Evolutionary conservation across 2,797 vertebrate genomes (phyloP).

Genomic region (Ambastaia sidthimunki): DNA sequence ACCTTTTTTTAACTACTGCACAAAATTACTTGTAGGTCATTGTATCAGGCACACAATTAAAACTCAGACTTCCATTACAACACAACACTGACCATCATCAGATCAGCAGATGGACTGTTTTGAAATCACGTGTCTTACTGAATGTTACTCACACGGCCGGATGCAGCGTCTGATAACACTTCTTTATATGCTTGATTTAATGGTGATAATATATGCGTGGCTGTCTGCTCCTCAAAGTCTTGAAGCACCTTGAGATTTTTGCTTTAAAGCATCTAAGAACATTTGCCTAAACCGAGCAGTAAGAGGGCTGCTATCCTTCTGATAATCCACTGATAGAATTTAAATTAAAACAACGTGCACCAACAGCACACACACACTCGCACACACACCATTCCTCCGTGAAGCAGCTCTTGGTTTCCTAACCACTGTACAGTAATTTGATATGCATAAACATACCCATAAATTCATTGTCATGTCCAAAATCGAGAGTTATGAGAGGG

Average conservation of each 20-base stretch:
- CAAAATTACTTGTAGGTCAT: no score
- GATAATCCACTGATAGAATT: conserved; percentile 47
- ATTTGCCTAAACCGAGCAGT: conserved; percentile 19
- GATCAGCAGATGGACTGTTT: conserved; percentile 8
- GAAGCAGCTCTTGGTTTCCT: conserved; percentile 44
- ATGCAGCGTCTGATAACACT: conserved; percentile 2
- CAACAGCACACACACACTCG: conserved; percentile 3
- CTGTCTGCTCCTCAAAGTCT: background rate
- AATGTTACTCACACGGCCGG: background rate
- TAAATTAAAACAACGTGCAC: conserved; percentile 49
- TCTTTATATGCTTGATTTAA: conserved; percentile 30
- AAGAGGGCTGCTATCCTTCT: background rate
- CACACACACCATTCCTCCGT: conserved; percentile 34
- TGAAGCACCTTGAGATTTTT: conserved; percentile 29
- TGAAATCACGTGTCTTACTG: background rate
- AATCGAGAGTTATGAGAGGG: conserved; percentile 44
- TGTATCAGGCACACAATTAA: no score
- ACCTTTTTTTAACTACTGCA: background rate
- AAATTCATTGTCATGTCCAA: conserved; percentile 57
- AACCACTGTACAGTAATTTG: conserved; percentile 54
- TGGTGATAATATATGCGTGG: conserved; percentile 38
- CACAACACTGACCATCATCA: background rate
- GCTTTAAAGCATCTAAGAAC: conserved; percentile 19
- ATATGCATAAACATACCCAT: conserved; percentile 57
- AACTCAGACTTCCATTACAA: background rate